A percentile compares a stretch with the other conserved stretches of the same genome.
phyloP scores from a whole-genome alignment of 2,888 invertebrate species.

The Rhorus exstirpatorius region DNA sequence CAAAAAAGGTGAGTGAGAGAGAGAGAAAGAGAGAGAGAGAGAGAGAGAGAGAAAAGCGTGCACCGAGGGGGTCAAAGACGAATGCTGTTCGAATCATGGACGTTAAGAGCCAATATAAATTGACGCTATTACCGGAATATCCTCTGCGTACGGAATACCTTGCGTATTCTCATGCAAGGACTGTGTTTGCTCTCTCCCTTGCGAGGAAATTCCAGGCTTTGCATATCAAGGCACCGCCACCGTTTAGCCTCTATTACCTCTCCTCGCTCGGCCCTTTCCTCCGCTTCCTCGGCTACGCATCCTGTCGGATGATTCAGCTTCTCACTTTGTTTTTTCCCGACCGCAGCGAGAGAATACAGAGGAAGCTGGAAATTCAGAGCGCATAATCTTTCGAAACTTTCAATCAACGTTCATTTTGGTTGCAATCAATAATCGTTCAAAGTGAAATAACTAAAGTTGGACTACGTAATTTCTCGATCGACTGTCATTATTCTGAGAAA shows the following conservation, averaged over 20 bases:
- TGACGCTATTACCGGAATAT: constrained; percentile 81
- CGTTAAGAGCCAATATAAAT: constrained; percentile 82
- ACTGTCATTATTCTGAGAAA: too few relatives aligned
- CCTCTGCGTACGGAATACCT: constrained; percentile 76
- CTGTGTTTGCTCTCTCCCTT: constrained; percentile 20
- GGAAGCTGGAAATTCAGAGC: neutral
- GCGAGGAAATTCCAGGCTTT: constrained; percentile 81
- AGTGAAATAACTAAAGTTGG: too few relatives aligned
- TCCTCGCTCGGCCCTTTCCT: constrained; percentile 28
- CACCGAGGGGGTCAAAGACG: constrained; percentile 75
- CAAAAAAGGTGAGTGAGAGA: constrained; percentile 3
- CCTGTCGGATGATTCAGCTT: constrained; percentile 47
- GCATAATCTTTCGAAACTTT: constrained; percentile 14
- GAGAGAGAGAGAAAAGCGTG: constrained; percentile 20
- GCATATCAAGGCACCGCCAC: constrained; percentile 84
- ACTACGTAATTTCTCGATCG: too few relatives aligned
- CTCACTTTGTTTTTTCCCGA: constrained; percentile 10
- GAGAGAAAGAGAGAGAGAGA: constrained; percentile 5
- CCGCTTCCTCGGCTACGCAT: constrained; percentile 12
- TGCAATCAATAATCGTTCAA: neutral
- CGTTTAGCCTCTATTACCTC: constrained; percentile 82
- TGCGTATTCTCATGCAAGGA: constrained; percentile 49
- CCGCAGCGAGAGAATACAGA: neutral
- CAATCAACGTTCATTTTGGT: neutral
- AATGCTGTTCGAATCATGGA: constrained; percentile 78